Evolutionary conservation across 2,888 invertebrate species (phyloP).

Genomic region (Sussaba pulchella): DNA sequence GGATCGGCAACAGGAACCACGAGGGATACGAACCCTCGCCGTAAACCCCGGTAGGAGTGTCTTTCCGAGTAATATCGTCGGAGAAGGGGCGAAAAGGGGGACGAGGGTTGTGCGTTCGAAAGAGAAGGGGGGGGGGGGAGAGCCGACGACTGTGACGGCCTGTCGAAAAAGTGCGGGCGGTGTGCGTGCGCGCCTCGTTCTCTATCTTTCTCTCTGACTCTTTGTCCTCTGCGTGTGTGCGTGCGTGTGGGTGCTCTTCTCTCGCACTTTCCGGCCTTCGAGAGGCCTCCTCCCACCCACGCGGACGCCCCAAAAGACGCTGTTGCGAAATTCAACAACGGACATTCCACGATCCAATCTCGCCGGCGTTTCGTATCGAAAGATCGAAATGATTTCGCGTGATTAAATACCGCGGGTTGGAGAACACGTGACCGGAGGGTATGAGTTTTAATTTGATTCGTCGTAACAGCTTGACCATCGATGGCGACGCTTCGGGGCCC

Average conservation of each 20-base stretch:
- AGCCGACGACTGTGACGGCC: conserved; percentile 44
- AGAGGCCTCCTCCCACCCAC: neutral
- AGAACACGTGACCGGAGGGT: conserved; percentile 1
- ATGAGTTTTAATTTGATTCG: neutral
- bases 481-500: too few species aligned
- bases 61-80: conserved; percentile 40
- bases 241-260: neutral
- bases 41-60: conserved; percentile 62
- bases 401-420: conserved; percentile 27
- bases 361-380: neutral
- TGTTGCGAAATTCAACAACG: too few species aligned
- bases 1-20: conserved; percentile 66
- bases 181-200: neutral
- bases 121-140: conserved; percentile 56
- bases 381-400: neutral
- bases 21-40: conserved; percentile 43
- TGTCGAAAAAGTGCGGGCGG: conserved; percentile 49
- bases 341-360: neutral
- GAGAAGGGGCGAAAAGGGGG: conserved; percentile 51
- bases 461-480: neutral
- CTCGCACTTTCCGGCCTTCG: neutral
- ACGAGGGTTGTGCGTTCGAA: neutral
- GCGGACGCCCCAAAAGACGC: too few species aligned
- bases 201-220: neutral
- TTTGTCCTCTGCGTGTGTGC: conserved; percentile 15